Conservation (phyloP, 2,113 vertebrate genomes). For the Oncorhynchus masou region DNA sequence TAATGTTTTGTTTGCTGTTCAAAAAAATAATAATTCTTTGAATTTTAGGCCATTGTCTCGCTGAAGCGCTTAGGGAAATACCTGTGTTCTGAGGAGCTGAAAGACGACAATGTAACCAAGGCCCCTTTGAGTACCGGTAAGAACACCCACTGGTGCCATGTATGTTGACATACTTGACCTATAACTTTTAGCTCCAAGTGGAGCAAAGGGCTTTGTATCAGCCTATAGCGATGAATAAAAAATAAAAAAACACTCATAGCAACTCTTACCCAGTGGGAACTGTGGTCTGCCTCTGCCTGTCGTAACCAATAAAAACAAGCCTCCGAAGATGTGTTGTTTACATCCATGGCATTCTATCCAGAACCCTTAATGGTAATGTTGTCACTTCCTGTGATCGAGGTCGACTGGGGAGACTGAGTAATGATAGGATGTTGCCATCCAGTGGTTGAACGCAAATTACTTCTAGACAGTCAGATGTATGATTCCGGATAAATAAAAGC, state of each 20-base stretch:
- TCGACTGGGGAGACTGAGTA: slow-evolving; percentile 58
- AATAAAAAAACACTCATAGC: neutral
- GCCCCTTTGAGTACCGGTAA: slow-evolving; percentile 54
- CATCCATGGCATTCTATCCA: slow-evolving; percentile 56
- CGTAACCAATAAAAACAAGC: slow-evolving; percentile 35
- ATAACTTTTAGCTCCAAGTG: neutral
- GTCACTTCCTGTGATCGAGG: slow-evolving; percentile 62
- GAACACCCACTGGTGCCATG: neutral
- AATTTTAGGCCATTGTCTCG: slow-evolving; percentile 84
- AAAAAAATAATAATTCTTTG: slow-evolving; percentile 30
- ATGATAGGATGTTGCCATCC: slow-evolving; percentile 68
- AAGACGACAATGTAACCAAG: slow-evolving; percentile 51
- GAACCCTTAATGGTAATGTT: slow-evolving; percentile 51
- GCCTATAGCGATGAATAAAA: too few relatives aligned
- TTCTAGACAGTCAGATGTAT: slow-evolving; percentile 60
- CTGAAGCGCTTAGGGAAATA: slow-evolving; percentile 86
- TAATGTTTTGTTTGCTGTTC: neutral
- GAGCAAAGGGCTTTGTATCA: too few relatives aligned
- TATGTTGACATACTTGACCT: neutral
- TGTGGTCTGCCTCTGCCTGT: neutral
- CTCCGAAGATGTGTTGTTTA: slow-evolving; percentile 61
- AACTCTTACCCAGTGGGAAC: neutral
- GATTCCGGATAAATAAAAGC: slow-evolving; percentile 59
- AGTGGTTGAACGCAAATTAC: slow-evolving; percentile 62
- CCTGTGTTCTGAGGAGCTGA: slow-evolving; percentile 83